phyloP scores from a whole-genome alignment of 2,888 invertebrate species.

The Epinotia bilunana region DNA sequence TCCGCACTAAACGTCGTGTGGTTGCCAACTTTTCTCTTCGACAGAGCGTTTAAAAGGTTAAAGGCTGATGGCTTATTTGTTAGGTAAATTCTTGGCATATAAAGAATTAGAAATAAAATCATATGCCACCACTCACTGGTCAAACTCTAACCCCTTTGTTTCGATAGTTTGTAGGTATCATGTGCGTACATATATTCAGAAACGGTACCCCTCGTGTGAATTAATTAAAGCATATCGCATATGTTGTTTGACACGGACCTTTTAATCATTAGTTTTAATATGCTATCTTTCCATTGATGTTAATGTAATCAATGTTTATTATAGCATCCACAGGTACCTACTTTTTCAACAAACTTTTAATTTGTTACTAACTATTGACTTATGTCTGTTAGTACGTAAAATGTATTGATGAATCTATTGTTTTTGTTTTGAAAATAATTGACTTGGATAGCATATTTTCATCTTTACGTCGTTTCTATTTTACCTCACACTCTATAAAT shows the following conservation, averaged over 20 bases:
- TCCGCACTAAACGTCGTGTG: no score
- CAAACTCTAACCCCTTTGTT: no score
- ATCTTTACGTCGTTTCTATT: conserved; percentile 47
- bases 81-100: no score
- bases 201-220: conserved; percentile 21
- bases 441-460: conserved; percentile 51
- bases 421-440: conserved; percentile 39
- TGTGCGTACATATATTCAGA: not conserved
- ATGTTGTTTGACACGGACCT: conserved; percentile 19
- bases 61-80: no score
- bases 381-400: not conserved
- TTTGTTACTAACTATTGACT: conserved; percentile 9
- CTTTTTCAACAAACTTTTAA: not conserved
- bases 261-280: conserved; percentile 49
- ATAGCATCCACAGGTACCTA: no score
- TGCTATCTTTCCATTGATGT: conserved; percentile 47
- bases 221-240: conserved; percentile 54
- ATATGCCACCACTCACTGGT: no score
- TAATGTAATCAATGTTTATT: not conserved
- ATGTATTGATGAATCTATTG: not conserved
- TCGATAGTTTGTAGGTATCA: not conserved
- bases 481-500: conserved; percentile 71
- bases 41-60: no score
- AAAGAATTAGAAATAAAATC: no score
- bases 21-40: no score